Conservation (phyloP, 53 echinoderm and acorn worm genomes). For the Temnopleurus reevesii region DNA sequence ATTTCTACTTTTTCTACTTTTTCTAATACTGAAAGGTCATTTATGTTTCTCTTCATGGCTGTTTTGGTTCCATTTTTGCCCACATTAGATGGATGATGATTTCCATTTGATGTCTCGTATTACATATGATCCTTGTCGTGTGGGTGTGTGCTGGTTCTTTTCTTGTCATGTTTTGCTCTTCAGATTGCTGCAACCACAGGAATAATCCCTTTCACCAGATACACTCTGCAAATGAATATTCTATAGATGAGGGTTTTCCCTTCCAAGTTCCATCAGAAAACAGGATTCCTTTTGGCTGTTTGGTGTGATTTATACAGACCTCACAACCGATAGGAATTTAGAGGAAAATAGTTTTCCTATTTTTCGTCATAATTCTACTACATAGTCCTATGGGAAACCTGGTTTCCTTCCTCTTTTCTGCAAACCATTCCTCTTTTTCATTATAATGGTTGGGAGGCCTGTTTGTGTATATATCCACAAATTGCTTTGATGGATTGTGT, state of each 20-base stretch:
- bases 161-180: not conserved
- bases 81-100: not conserved
- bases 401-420: no score
- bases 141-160: slow-evolving; percentile 8
- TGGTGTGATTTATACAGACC: no score
- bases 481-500: no score
- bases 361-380: no score
- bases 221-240: not conserved
- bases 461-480: no score
- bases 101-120: not conserved
- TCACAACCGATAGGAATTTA: no score
- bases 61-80: not conserved
- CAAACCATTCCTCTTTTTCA: no score
- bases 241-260: not conserved
- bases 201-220: not conserved
- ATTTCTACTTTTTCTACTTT: not conserved
- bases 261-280: no score
- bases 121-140: not conserved
- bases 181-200: not conserved
- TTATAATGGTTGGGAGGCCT: no score
- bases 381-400: no score
- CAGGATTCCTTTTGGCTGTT: no score
- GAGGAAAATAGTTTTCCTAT: no score
- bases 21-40: not conserved
- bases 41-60: not conserved